Base-by-base conservation (phyloP, 2,113 vertebrate genomes). In the Poeciliopsis occidentalis region DNA sequence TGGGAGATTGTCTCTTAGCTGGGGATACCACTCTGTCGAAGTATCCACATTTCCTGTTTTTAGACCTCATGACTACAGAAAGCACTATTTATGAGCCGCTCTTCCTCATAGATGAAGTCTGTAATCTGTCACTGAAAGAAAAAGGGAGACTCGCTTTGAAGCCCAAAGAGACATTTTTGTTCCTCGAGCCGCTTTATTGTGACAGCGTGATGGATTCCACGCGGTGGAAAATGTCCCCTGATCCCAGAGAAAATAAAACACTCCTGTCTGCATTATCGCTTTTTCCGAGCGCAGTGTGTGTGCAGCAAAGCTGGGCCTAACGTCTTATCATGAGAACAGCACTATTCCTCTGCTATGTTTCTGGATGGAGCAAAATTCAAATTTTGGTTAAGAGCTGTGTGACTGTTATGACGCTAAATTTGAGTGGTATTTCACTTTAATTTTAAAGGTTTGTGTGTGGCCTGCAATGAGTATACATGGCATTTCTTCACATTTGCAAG, bases 161-260 rank as follows among this genome's bases (percentile, higher is more conserved):
- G 81, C 69, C 37, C 5, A 5, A 51, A 37, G 71, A 80, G 81
- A 41, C 34, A 22, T 85, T 83, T 81, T 71, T 70, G 29, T 78
- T 75, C 78, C 71, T 73, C 17, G 51, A 84, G 71, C 79, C 78
- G 70, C 87, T 87, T 89, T 85, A 80, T 82, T 85, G 79, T 89
- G 85, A 87, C 88, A 89, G 71, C 1, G 73, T 89, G 86, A 91
- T 87, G 84, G 84, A 90, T 89, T 90, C 84, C 75, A 75, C 44
- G 47, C 69, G 80, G 60, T 64, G 89, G 89, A 91, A 87, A 91
- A 82, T 82, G 89, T 90, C 89, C 87, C 88, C 71, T 8, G 79
- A 81, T 82, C 84, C 82, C 83, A 8, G 19, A 83, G 88, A 90
- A 89, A 89, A 85, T 89, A 89, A 91, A 91, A 89, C 87, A 85